A percentile compares a stretch with the other conserved stretches of the same genome.
Conservation (phyloP, 2,113 vertebrate species). For the Cyprinodon variegatus region DNA sequence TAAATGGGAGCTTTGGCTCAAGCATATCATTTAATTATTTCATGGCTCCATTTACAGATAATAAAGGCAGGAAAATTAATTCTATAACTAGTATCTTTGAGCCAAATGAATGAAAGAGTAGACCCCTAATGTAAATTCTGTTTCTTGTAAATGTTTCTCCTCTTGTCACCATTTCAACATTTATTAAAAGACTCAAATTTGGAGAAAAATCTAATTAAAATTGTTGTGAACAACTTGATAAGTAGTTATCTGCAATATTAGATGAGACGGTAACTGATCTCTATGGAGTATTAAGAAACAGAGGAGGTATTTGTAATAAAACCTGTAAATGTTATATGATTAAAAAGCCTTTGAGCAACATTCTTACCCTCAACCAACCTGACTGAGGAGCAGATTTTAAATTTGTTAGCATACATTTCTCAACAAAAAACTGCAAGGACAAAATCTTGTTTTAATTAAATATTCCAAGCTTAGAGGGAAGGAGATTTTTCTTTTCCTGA, state of each 20-base stretch:
- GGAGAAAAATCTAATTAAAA: slow-evolving; percentile 4
- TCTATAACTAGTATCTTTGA: slow-evolving; percentile 54
- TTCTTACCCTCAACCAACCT: background rate
- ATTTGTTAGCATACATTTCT: background rate
- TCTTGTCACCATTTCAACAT: slow-evolving; percentile 8
- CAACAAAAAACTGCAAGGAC: background rate
- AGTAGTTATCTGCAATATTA: no score
- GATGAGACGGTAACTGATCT: no score
- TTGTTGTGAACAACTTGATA: background rate
- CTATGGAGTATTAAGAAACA: no score
- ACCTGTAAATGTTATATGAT: background rate
- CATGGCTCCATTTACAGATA: slow-evolving; percentile 34
- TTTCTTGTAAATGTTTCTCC: slow-evolving; percentile 25
- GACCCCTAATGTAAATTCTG: slow-evolving; percentile 52
- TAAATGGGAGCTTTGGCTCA: slow-evolving; percentile 29
- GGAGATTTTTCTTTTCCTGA: background rate
- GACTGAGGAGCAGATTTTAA: background rate
- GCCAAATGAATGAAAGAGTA: slow-evolving; percentile 54
- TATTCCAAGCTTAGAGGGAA: background rate
- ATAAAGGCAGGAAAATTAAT: slow-evolving; percentile 55
- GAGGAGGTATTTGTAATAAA: no score
- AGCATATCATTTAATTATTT: slow-evolving; percentile 51
- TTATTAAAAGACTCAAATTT: slow-evolving; percentile 29
- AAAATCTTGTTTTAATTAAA: background rate
- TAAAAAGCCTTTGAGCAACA: background rate